These are phyloP conservation scores for Plecotus auritus DNA, from an alignment of 2,113 vertebrate genomes.

Conservation along the genomic window DNA sequence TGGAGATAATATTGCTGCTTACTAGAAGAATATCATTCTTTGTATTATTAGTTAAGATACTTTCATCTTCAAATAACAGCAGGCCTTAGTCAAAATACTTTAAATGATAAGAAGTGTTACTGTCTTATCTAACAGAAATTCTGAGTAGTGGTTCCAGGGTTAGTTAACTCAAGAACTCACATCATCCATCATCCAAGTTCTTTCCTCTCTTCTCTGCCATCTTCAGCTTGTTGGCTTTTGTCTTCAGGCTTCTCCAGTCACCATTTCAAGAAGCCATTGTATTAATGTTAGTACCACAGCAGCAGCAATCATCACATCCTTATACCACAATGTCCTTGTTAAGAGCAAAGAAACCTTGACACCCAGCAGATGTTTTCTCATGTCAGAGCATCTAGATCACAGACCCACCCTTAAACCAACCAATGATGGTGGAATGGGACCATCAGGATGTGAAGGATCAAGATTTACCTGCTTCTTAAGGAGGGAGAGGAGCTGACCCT, in stretches of 20 bases:
- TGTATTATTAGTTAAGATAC: neutral
- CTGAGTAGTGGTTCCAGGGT: neutral
- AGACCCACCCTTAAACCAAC: neutral
- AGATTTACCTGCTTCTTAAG: neutral
- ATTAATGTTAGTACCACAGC: too few relatives aligned
- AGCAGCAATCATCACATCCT: neutral
- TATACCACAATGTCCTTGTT: neutral
- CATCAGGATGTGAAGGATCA: neutral
- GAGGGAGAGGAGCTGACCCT: neutral
- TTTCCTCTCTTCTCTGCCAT: neutral
- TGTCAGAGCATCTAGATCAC: neutral
- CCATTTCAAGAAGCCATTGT: neutral
- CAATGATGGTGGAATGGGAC: neutral
- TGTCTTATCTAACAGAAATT: neutral
- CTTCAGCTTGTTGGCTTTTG: neutral
- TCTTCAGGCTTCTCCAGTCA: neutral
- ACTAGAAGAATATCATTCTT: neutral
- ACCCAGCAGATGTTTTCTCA: neutral
- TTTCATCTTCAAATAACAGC: neutral
- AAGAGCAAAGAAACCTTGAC: neutral
- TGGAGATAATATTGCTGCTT: neutral
- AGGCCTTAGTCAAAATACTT: neutral
- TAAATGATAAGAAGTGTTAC: neutral
- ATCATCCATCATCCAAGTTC: neutral
- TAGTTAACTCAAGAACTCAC: neutral